Percentiles rank a stretch among this genome's conserved stretches.
Evolutionary conservation across 2,113 vertebrate species (phyloP).

Genomic region (Pionites leucogaster): DNA sequence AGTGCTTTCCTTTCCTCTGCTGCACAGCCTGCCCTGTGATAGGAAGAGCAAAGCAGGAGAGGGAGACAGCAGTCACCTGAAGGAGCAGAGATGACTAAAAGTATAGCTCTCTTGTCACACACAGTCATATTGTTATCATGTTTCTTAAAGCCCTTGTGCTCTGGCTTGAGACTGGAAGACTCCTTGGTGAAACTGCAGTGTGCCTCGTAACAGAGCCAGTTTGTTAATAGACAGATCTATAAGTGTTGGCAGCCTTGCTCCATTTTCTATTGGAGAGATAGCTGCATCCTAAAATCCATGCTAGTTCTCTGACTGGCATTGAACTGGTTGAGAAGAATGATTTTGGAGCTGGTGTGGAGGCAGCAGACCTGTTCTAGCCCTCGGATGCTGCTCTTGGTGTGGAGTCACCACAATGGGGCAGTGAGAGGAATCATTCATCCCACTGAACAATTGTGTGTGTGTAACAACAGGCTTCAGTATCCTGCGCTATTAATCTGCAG

Average conservation of each 20-base stretch:
- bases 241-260: background rate
- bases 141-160: background rate
- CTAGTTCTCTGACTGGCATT: background rate
- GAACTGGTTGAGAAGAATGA: fast-evolving
- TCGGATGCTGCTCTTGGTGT: fast-evolving
- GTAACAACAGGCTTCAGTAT: background rate
- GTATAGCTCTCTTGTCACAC: background rate
- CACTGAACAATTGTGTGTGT: background rate
- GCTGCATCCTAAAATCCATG: background rate
- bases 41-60: background rate
- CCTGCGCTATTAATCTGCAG: background rate
- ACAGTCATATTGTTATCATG: background rate
- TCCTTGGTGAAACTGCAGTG: background rate
- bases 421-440: background rate
- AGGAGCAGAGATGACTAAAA: slow-evolving; percentile 18
- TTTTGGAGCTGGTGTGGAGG: background rate
- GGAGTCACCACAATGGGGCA: fast-evolving
- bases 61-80: background rate
- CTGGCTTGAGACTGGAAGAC: background rate
- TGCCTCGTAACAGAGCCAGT: background rate
- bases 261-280: background rate
- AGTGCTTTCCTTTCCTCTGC: background rate
- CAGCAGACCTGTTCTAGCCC: background rate
- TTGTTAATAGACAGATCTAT: background rate
- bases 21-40: background rate